Percentiles rank a stretch among this genome's conserved stretches.
These are phyloP conservation scores for Julus scanicus DNA, from an alignment of 2,888 invertebrate species.

Conservation along the genomic window DNA sequence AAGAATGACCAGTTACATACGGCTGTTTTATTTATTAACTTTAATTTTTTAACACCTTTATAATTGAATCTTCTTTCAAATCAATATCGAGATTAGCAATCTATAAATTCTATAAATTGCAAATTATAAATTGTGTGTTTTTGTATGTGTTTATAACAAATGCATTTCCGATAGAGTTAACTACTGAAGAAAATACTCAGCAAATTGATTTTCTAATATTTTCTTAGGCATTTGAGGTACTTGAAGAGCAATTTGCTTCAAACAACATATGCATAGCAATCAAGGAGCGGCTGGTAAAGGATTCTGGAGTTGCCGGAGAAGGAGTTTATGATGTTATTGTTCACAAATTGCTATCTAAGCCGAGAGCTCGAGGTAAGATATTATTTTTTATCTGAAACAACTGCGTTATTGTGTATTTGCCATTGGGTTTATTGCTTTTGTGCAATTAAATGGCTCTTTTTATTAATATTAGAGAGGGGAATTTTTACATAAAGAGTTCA, in stretches of 20 bases:
- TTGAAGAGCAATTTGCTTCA: constrained; percentile 85
- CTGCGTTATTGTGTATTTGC: background rate
- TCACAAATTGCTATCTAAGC: constrained; percentile 82
- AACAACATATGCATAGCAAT: constrained; percentile 92
- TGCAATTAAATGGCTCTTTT: background rate
- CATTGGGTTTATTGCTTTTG: background rate
- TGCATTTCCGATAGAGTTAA: no score
- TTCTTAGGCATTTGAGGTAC: constrained; percentile 87
- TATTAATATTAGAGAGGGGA: background rate
- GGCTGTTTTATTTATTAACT: no score
- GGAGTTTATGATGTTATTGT: constrained; percentile 89
- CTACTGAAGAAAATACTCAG: background rate
- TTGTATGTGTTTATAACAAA: no score
- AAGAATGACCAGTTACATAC: no score
- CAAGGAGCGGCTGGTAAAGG: constrained; percentile 93
- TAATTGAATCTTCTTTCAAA: no score
- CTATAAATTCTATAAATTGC: no score
- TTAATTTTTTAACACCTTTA: no score
- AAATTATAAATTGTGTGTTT: no score
- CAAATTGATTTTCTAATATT: background rate
- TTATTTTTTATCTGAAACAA: background rate
- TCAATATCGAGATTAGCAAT: no score
- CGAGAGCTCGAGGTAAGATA: constrained; percentile 82
- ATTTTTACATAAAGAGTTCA: no score
- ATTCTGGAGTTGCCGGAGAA: constrained; percentile 92